A percentile compares a stretch with the other conserved stretches of the same genome.
These are phyloP conservation scores for Hirtodrosophila alboralis DNA, from an alignment of 2,888 invertebrate genomes.

Conservation along the genomic window DNA sequence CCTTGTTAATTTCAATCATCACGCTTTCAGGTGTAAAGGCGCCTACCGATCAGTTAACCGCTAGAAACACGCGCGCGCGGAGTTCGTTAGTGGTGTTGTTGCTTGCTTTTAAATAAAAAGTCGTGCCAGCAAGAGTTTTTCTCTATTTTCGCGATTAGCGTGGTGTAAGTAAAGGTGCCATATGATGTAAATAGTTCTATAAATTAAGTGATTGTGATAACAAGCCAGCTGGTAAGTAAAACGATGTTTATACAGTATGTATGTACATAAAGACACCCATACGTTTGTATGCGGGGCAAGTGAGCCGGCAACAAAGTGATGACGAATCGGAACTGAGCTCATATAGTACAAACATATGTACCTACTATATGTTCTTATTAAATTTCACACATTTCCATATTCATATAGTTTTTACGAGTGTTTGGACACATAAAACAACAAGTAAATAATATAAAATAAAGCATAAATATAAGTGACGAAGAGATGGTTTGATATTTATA, in stretches of 20 bases:
- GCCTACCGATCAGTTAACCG: conserved; percentile 58
- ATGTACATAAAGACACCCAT: not conserved
- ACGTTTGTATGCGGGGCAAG: conserved; percentile 7
- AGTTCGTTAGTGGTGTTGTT: conserved; percentile 40
- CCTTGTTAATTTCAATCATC: conserved; percentile 27
- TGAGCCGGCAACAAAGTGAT: conserved; percentile 46
- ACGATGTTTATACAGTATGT: conserved; percentile 3
- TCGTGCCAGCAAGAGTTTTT: conserved; percentile 27
- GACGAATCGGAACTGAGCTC: conserved; percentile 36
- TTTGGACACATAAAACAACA: too few species aligned
- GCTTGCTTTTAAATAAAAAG: conserved; percentile 20
- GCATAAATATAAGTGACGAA: too few species aligned
- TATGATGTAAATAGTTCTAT: conserved; percentile 51
- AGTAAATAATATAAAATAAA: too few species aligned
- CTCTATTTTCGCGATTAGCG: conserved; percentile 31
- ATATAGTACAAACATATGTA: too few species aligned
- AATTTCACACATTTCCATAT: too few species aligned
- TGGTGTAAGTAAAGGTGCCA: conserved; percentile 41
- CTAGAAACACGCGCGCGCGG: conserved; percentile 62
- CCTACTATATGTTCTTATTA: too few species aligned
- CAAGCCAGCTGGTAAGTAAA: conserved; percentile 57
- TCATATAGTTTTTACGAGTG: too few species aligned
- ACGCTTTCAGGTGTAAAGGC: conserved; percentile 48
- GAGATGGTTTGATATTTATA: too few species aligned
- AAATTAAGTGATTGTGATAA: conserved; percentile 36